Evolutionary conservation across 2,113 vertebrate genomes (phyloP).

Genomic region (Furnarius figulus): DNA sequence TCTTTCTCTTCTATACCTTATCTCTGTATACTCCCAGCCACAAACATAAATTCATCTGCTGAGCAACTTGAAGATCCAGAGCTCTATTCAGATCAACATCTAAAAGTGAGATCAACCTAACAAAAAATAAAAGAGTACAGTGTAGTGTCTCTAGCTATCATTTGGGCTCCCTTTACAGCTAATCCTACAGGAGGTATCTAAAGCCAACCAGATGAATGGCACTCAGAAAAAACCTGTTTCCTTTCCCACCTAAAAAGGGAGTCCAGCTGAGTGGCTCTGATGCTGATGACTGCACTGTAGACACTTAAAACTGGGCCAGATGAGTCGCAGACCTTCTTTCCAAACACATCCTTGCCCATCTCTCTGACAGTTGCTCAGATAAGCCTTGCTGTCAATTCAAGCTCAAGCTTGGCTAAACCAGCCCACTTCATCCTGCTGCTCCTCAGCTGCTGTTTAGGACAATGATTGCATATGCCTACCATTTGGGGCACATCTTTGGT

Average conservation of each 20-base stretch:
- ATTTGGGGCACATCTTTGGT: neutral
- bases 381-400: neutral
- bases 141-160: neutral
- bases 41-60: neutral
- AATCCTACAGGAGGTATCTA: neutral
- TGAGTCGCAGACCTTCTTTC: neutral
- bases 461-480: neutral
- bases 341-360: neutral
- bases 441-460: neutral
- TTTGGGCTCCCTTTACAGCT: neutral
- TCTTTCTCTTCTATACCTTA: neutral
- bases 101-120: neutral
- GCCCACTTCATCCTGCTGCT: neutral
- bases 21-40: neutral
- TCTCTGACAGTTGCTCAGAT: neutral
- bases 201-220: neutral
- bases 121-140: neutral
- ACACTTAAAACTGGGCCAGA: neutral
- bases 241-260: neutral
- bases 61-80: neutral
- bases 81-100: neutral
- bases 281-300: fast-evolving
- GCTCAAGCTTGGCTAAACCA: neutral
- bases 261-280: neutral
- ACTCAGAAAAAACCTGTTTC: neutral